A percentile compares a stretch with the other conserved stretches of the same genome.
phyloP scores from a whole-genome alignment of 1,140 invertebrate species.

The Drosophila melanogaster region DNA sequence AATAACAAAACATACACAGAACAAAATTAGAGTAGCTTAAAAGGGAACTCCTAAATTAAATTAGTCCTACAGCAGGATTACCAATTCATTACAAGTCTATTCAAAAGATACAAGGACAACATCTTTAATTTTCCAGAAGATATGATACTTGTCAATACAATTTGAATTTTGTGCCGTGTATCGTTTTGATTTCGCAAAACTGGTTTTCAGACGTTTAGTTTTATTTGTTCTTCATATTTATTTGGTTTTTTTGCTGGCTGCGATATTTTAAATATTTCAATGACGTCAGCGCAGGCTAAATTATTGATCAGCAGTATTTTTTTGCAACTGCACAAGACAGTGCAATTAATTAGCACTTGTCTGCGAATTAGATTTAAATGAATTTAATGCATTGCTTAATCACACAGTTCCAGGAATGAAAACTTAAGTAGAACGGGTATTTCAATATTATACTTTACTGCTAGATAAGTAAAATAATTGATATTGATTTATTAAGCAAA shows the following conservation, averaged over 20 bases:
- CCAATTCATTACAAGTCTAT: too few species aligned
- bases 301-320: conserved; percentile 28
- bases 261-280: conserved; percentile 44
- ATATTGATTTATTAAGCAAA: too few species aligned
- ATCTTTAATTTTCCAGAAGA: too few species aligned
- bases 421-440: not conserved
- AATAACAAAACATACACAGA: conserved; percentile 21
- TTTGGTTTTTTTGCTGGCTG: conserved; percentile 35
- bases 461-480: too few species aligned
- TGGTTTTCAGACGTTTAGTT: conserved; percentile 38
- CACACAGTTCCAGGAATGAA: too few species aligned
- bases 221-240: conserved; percentile 44
- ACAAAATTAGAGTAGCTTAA: not conserved
- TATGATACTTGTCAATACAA: too few species aligned
- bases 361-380: conserved; percentile 12
- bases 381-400: conserved; percentile 1
- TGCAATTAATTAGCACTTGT: conserved; percentile 43
- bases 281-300: conserved; percentile 38
- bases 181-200: conserved; percentile 31
- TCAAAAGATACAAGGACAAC: too few species aligned
- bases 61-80: not conserved
- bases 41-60: not conserved
- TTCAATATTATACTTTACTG: not conserved
- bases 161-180: conserved; percentile 14
- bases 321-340: conserved; percentile 19